A percentile compares a stretch with the other conserved stretches of the same genome.
These are phyloP conservation scores for Brienomyrus brachyistius DNA, from an alignment of 2,113 vertebrate genomes.

Conservation along the genomic window DNA sequence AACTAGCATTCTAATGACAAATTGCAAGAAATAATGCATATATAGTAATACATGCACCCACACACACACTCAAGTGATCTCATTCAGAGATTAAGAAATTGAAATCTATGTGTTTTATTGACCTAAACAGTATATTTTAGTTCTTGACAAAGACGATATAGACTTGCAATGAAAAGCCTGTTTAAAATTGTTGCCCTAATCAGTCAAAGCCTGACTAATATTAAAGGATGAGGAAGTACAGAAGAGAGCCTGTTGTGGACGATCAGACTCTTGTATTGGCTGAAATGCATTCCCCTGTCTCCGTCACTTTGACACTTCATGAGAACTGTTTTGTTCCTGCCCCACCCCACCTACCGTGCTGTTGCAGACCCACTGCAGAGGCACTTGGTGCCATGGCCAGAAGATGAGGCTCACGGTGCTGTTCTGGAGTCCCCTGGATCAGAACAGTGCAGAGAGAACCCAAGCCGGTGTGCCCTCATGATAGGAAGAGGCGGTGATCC, in stretches of 20 bases:
- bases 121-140: background rate
- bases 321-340: background rate
- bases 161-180: background rate
- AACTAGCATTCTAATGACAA: background rate
- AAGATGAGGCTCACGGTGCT: background rate
- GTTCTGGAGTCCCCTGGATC: background rate
- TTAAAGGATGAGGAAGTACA: background rate
- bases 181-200: background rate
- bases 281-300: too few relatives aligned
- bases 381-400: background rate
- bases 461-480: background rate
- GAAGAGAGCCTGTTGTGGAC: background rate
- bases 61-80: background rate
- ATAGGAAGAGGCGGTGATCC: background rate
- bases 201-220: background rate
- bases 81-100: background rate
- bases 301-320: background rate
- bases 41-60: background rate
- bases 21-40: background rate
- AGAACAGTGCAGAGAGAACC: background rate
- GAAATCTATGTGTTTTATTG: background rate
- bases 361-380: background rate
- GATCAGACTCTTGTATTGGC: background rate
- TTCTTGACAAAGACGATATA: background rate
- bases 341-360: background rate